These are phyloP conservation scores for Thyatira batis DNA, from an alignment of 2,888 invertebrate species.

Conservation along the genomic window DNA sequence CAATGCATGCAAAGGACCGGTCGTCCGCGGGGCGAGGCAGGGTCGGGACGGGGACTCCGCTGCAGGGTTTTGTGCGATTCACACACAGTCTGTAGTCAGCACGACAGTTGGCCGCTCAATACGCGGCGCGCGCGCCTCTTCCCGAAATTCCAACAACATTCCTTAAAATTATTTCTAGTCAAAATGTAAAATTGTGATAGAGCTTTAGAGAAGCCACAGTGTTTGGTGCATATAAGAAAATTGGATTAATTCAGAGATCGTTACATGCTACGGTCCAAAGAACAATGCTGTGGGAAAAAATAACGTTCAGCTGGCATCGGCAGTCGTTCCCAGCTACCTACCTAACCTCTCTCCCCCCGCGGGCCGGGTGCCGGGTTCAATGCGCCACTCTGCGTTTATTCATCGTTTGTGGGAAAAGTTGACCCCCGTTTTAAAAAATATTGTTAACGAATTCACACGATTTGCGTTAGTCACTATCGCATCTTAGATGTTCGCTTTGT, in stretches of 20 bases:
- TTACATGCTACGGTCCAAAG: constrained; percentile 77
- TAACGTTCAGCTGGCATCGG: constrained; percentile 83
- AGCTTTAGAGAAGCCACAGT: constrained; percentile 33
- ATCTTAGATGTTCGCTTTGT: constrained; percentile 48
- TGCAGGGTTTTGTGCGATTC: constrained; percentile 75
- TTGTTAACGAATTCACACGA: constrained; percentile 82
- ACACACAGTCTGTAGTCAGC: constrained; percentile 62
- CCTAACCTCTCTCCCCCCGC: constrained; percentile 76
- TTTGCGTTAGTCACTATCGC: constrained; percentile 62
- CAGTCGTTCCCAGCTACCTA: constrained; percentile 81
- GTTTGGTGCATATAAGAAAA: constrained; percentile 53
- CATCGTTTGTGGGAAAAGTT: constrained; percentile 83
- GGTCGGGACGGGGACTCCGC: constrained; percentile 58
- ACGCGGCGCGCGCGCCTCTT: constrained; percentile 76
- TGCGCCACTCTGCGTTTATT: constrained; percentile 81
- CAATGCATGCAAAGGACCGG: constrained; percentile 81
- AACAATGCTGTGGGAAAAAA: constrained; percentile 84
- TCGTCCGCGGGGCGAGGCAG: constrained; percentile 59
- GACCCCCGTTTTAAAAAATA: constrained; percentile 78
- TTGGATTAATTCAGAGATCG: constrained; percentile 54
- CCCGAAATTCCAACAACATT: constrained; percentile 52
- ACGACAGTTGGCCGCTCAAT: constrained; percentile 71
- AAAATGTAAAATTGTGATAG: constrained; percentile 60
- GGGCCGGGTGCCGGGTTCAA: constrained; percentile 79
- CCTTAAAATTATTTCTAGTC: constrained; percentile 57